phyloP scores from a whole-genome alignment of 2,888 invertebrate genomes.

The Ormia ochracea region DNA sequence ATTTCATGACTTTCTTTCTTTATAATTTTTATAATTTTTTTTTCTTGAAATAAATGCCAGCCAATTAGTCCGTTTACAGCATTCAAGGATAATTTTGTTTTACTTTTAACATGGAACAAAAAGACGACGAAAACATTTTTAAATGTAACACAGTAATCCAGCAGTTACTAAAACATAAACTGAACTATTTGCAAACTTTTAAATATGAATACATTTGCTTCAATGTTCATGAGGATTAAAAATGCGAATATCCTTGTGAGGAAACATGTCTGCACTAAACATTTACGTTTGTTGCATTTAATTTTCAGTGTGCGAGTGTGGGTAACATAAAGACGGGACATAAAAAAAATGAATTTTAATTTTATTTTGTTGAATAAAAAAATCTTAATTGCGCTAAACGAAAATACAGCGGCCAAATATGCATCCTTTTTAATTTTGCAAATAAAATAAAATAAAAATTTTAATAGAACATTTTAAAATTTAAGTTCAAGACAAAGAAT shows the following conservation, averaged over 20 bases:
- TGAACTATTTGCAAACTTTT: neutral
- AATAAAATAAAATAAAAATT: neutral
- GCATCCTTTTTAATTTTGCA: neutral
- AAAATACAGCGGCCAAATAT: neutral
- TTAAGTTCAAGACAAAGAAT: too few species aligned
- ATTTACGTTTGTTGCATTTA: slow-evolving; percentile 13
- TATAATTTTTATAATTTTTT: too few species aligned
- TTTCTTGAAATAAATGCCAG: slow-evolving; percentile 50
- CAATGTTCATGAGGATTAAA: neutral
- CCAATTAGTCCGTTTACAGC: slow-evolving; percentile 57
- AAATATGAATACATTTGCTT: neutral
- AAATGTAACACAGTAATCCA: slow-evolving; percentile 6
- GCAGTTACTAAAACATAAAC: slow-evolving; percentile 11
- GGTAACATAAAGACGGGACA: neutral
- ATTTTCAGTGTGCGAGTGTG: neutral
- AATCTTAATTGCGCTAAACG: neutral
- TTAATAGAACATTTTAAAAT: too few species aligned
- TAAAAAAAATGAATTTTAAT: slow-evolving; percentile 25
- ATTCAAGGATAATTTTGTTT: slow-evolving; percentile 41
- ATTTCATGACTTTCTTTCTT: neutral
- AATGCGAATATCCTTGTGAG: slow-evolving; percentile 14
- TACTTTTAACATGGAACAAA: neutral
- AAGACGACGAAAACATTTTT: slow-evolving; percentile 18
- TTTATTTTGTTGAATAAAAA: neutral
- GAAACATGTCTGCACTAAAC: neutral